These are phyloP conservation scores for Synergus gifuensis DNA, from an alignment of 2,888 invertebrate genomes.

Conservation along the genomic window DNA sequence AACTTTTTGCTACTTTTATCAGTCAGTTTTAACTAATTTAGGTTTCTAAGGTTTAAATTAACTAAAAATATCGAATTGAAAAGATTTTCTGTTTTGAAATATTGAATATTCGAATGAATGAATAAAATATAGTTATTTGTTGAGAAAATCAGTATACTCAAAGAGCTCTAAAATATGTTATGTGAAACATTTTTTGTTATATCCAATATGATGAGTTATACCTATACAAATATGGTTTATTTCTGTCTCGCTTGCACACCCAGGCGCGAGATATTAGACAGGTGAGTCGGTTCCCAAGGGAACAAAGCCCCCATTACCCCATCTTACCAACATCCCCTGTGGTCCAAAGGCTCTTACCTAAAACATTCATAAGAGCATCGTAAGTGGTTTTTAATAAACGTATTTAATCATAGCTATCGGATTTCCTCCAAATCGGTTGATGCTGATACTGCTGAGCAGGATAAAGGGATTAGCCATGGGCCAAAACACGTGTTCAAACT, in stretches of 20 bases:
- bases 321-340: slow-evolving; percentile 66
- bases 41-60: too few species aligned
- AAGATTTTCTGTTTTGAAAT: too few species aligned
- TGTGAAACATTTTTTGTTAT: neutral
- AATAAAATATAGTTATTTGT: too few species aligned
- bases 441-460: slow-evolving; percentile 54
- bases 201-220: slow-evolving; percentile 57
- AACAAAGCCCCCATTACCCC: slow-evolving; percentile 75
- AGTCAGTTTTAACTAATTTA: too few species aligned
- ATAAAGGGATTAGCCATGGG: slow-evolving; percentile 51
- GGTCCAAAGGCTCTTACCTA: slow-evolving; percentile 58
- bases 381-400: slow-evolving; percentile 75
- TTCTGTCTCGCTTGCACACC: slow-evolving; percentile 34
- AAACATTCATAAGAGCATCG: slow-evolving; percentile 71
- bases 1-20: too few species aligned
- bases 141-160: too few species aligned
- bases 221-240: slow-evolving; percentile 64
- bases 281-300: slow-evolving; percentile 74
- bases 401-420: slow-evolving; percentile 73
- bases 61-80: too few species aligned
- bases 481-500: slow-evolving; percentile 39
- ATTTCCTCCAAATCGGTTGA: slow-evolving; percentile 67
- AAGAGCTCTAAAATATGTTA: too few species aligned
- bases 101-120: too few species aligned
- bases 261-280: slow-evolving; percentile 73